Evolutionary conservation across 2,113 vertebrate genomes (phyloP).

Genomic region (Vireo altiloquus): DNA sequence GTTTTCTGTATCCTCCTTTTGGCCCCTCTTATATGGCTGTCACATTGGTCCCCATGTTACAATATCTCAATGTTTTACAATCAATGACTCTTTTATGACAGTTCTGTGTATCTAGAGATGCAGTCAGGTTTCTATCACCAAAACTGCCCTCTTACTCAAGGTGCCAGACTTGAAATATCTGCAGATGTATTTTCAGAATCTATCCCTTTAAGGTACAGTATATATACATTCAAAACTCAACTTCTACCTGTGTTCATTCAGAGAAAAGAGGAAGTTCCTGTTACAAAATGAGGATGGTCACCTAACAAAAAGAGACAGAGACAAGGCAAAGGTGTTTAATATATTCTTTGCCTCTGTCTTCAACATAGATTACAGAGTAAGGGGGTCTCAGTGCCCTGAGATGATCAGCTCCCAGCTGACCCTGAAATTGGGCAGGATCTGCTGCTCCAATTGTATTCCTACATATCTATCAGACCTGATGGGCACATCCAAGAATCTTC

Average conservation of each 20-base stretch:
- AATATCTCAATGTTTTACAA: neutral
- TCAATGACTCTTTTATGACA: neutral
- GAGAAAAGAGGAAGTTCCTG: neutral
- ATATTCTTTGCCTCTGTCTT: neutral
- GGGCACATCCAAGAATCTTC: neutral
- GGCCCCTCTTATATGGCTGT: neutral
- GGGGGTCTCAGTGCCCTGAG: neutral
- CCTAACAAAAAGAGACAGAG: neutral
- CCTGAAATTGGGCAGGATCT: neutral
- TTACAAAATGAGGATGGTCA: neutral
- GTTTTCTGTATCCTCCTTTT: neutral
- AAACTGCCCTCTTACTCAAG: neutral
- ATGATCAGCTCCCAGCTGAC: neutral
- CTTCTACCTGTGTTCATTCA: fast-evolving
- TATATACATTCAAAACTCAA: neutral
- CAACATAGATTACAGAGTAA: neutral
- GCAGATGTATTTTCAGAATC: neutral
- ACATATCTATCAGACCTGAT: neutral
- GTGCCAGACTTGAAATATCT: neutral
- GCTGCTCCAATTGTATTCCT: neutral
- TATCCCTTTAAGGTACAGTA: neutral
- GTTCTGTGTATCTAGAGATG: neutral
- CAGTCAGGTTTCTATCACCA: neutral
- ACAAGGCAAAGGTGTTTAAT: neutral
- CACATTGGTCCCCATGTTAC: neutral